Evolutionary conservation across 2,797 vertebrate species (phyloP).

Genomic region (Labroides dimidiatus): DNA sequence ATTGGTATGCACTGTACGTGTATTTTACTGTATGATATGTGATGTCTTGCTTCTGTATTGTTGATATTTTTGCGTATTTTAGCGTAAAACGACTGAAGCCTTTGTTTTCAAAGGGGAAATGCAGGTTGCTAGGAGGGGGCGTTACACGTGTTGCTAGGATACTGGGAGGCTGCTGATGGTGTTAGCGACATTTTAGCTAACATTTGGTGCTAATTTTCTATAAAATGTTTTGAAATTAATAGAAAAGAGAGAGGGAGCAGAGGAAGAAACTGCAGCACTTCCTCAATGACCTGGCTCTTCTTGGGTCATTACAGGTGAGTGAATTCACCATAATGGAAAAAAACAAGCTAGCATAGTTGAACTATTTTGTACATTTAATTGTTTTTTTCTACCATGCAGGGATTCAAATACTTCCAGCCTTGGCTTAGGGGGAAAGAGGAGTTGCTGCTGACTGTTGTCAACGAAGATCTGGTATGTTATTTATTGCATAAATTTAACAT

Average conservation of each 20-base stretch:
- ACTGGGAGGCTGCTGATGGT: constrained; percentile 41
- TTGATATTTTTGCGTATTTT: neutral
- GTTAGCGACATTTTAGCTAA: neutral
- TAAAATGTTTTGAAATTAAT: neutral
- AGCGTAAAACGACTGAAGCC: neutral
- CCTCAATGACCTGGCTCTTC: constrained; percentile 79
- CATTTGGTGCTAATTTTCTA: neutral
- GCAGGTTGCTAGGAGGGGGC: constrained; percentile 49
- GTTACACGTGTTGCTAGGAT: constrained; percentile 75
- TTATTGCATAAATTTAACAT: neutral
- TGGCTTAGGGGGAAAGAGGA: constrained; percentile 88
- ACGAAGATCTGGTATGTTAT: constrained; percentile 83
- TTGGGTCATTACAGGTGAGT: constrained; percentile 84
- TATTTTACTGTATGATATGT: neutral
- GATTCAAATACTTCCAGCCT: constrained; percentile 88
- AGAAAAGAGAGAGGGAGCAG: constrained; percentile 82
- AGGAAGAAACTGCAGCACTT: constrained; percentile 82
- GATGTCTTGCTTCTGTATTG: neutral
- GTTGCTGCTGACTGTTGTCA: constrained; percentile 85
- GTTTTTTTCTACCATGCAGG: constrained; percentile 62
- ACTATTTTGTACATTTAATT: neutral
- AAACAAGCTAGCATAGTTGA: neutral
- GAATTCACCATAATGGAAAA: neutral
- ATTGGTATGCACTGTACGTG: rapidly evolving
- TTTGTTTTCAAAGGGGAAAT: constrained; percentile 13